Conservation (phyloP, 2,113 vertebrate species). For the Corythoichthys haematopterus region DNA sequence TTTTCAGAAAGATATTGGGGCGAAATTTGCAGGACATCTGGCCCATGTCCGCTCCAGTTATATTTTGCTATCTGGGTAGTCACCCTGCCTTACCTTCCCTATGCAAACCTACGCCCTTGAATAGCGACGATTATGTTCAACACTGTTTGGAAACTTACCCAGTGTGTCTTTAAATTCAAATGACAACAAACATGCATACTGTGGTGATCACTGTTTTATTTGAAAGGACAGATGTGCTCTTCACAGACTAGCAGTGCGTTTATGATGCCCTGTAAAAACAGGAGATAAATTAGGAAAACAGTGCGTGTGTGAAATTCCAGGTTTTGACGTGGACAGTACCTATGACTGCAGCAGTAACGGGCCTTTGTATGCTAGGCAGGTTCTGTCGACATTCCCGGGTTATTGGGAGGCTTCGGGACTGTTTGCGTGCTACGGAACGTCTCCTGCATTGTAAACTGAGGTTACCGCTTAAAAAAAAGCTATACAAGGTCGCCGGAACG, state of each 20-base stretch:
- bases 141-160: neutral
- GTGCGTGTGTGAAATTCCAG: neutral
- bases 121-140: no score
- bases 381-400: constrained; percentile 17
- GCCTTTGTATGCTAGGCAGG: neutral
- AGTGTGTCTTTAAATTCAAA: neutral
- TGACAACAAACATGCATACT: neutral
- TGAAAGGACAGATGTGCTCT: neutral
- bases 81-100: no score
- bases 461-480: constrained; percentile 45
- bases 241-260: neutral
- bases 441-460: constrained; percentile 47
- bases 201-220: neutral
- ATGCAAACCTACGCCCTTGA: no score
- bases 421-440: constrained; percentile 39
- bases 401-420: constrained; percentile 34
- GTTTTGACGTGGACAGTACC: constrained; percentile 7
- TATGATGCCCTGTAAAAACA: constrained; percentile 28
- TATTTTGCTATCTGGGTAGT: no score
- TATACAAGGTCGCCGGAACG: constrained; percentile 58
- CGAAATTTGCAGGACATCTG: no score
- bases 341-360: neutral
- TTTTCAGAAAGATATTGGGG: no score
- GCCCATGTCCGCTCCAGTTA: no score
- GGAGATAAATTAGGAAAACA: neutral